Percentiles rank a stretch among this genome's conserved stretches.
Conservation (phyloP, 1,140 invertebrate species). For the Hylyphantes graminicola region DNA sequence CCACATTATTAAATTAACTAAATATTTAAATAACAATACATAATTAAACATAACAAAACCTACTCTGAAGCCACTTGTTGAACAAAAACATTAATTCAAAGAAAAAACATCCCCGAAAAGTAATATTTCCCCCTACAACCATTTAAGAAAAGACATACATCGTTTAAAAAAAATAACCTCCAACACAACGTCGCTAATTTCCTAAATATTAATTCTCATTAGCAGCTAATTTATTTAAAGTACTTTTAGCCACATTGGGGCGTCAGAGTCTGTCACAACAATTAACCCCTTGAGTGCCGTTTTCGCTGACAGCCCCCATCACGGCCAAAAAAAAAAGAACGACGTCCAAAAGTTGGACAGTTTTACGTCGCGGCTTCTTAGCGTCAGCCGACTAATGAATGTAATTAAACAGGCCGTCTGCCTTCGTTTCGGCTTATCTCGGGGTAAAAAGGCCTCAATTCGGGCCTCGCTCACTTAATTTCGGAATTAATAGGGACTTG, state of each 20-base stretch:
- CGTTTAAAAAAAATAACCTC: slow-evolving; percentile 5
- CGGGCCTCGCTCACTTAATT: slow-evolving; percentile 55
- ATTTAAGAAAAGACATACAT: not conserved
- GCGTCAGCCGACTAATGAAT: slow-evolving; percentile 41
- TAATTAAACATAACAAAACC: no score
- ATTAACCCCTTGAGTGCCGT: slow-evolving; percentile 56
- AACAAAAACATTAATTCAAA: no score
- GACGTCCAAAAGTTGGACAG: slow-evolving; percentile 23
- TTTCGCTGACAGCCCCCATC: slow-evolving; percentile 49
- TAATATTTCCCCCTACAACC: no score
- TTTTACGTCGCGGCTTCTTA: slow-evolving; percentile 39
- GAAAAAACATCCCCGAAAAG: no score
- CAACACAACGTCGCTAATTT: slow-evolving; percentile 51
- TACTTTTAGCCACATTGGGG: slow-evolving; percentile 46
- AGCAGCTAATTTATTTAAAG: slow-evolving; percentile 61
- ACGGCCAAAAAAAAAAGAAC: not conserved
- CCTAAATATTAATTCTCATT: slow-evolving; percentile 61
- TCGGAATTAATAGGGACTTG: slow-evolving; percentile 52
- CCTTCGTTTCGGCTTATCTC: slow-evolving; percentile 58
- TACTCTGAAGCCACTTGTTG: no score
- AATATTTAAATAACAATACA: no score
- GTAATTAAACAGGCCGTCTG: slow-evolving; percentile 56
- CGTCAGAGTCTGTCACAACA: slow-evolving; percentile 57
- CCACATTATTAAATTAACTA: no score
- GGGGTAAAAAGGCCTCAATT: slow-evolving; percentile 53